Base-by-base conservation (phyloP, 2,797 vertebrate genomes). In the Oryzias sinensis region DNA sequence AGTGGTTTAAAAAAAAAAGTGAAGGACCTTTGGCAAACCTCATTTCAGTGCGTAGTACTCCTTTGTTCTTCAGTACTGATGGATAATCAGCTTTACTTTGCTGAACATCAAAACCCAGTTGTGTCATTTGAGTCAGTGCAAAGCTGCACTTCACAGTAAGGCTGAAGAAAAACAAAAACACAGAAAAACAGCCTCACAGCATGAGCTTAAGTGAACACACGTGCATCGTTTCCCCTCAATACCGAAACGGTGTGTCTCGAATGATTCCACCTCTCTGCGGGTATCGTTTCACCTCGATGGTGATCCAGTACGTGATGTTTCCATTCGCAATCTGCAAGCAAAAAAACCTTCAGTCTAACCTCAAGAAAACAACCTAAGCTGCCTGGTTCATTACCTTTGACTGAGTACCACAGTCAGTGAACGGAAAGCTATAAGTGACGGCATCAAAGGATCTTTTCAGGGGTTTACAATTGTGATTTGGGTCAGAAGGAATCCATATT, bases 11-110 rank as follows among this genome's bases (percentile, higher is more conserved):
- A 44, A 44, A 44, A 33, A 33, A 9, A 33, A 33, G 20, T 37
- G 33, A 37, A 11, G 33, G 27, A 85, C 85, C 85, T 87, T 85
- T 87, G 43, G 80, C 76, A 77, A 90, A 87, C 67, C 82, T 87
- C 66, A 88, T 79, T 65, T 81, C 72, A 67, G 71, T 63, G 49
- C 72, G 74, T 27, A 85, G 62, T 14, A 20, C 51, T 43, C 80
- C 84, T 43, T 73, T 65, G 9, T 62, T 74, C 66, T 48, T 79
- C 41, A 87, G 17, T 22, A 49, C 37, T 33, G 61, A 53, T 1
- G 4, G 29, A 15, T 40, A 8, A 46, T 68, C 20, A 13, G 27
- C n/a, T 24, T 22, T 49, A 51, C 63, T 54, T 27, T n/a, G 53
- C 16, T 62, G 52, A 61, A 66, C 18, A 0, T 43, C 4, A 1